Base-by-base conservation (phyloP, 2,888 invertebrate species). In the Ennomos erosarius region DNA sequence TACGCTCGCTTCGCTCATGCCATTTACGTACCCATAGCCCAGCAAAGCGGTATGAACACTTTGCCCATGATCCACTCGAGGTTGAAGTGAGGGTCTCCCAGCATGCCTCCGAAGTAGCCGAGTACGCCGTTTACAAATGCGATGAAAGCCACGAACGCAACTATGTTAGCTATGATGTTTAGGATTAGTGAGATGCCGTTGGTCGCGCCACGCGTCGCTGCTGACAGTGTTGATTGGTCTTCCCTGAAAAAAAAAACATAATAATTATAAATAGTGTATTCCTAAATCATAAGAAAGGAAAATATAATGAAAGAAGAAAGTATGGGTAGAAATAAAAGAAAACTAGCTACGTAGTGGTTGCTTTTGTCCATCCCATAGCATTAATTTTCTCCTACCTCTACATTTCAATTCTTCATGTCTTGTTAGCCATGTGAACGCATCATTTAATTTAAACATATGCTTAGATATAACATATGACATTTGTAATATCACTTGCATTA, bases 101-200 rank as follows among this genome's bases (percentile, higher is more conserved):
- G 94, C 59, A 98, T 83, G 0, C 87, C 90, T 0, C 98, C 98
- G 53, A 96, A 88, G 96, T 98, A 99, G 2, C 93, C 93, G 8
- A 99, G 88, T 0, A 97, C 75, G 0, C 95, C 95, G 85, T 99
- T 98, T 0, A 98, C 69, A 78, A 99, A 97, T 1, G 97, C 95
- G 5, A 99, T 93, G 64, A 98, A 95, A 0, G 99, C 95, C 0
- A 99, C 95, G 77, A 99, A 98, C 0, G 98, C 98, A 0, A 99
- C 95, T 10, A 99, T 93, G 75, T 98, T 99, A 9, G 98, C 98
- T 6, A 97, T 94, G 62, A 99, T 98, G 68, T 97, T 97, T 9
- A 97, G 92, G 9, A 99, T 94, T 2, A 99, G 93, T 0, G 95
- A 92, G 3, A 98, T 95, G 0, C 97, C 98, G 73, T 95, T 94